phyloP scores from a whole-genome alignment of 1,140 invertebrate genomes.

The Bemisia tabaci region DNA sequence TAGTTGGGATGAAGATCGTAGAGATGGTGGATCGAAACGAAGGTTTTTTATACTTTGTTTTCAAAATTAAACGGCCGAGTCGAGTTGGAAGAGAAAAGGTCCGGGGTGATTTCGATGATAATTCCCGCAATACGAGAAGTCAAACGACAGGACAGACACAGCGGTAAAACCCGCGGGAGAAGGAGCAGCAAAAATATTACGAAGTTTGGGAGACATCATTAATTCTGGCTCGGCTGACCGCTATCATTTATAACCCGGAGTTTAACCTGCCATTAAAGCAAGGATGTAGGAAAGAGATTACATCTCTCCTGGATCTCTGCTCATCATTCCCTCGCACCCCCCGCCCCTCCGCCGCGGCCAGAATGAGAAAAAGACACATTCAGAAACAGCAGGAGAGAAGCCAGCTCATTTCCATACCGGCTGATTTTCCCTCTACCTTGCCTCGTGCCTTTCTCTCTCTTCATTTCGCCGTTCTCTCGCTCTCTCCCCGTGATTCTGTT shows the following conservation, averaged over 20 bases:
- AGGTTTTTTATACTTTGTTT: too few relatives aligned
- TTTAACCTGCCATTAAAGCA: neutral
- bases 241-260: neutral
- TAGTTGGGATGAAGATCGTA: too few relatives aligned
- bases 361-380: too few relatives aligned
- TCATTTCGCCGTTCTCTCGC: neutral
- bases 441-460: neutral
- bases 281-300: neutral
- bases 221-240: neutral
- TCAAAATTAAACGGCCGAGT: too few relatives aligned
- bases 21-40: too few relatives aligned
- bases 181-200: neutral
- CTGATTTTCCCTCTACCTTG: neutral
- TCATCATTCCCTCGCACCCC: neutral
- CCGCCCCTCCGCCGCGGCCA: neutral
- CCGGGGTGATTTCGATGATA: too few relatives aligned
- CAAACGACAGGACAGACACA: too few relatives aligned
- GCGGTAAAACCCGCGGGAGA: too few relatives aligned
- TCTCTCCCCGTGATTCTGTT: neutral
- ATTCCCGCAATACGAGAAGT: too few relatives aligned
- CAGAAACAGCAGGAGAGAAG: neutral
- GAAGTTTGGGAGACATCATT: neutral
- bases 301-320: neutral
- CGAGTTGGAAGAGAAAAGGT: too few relatives aligned
- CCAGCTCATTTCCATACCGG: neutral